Conservation (phyloP, 2,888 invertebrate genomes). For the Torymus auratus region DNA sequence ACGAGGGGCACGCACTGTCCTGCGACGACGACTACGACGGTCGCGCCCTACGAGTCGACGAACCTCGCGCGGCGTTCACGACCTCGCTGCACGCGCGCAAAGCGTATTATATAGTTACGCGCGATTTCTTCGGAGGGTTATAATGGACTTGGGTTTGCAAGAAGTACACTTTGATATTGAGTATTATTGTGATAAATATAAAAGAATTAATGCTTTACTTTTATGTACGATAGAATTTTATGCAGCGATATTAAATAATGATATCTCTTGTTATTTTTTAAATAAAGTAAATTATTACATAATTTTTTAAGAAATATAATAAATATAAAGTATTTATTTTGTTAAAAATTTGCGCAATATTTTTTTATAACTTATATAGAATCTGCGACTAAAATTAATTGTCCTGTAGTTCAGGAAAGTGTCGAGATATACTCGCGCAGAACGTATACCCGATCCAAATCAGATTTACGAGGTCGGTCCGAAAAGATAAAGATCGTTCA, state of each 20-base stretch:
- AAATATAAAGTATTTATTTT: background rate
- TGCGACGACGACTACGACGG: conserved; percentile 57
- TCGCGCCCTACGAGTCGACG: background rate
- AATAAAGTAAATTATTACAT: too few species aligned
- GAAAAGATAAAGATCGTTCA: conserved; percentile 41
- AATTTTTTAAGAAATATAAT: too few species aligned
- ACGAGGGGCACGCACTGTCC: conserved; percentile 71
- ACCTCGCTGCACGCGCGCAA: too few species aligned
- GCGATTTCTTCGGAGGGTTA: too few species aligned
- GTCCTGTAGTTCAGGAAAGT: background rate
- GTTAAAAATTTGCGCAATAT: background rate
- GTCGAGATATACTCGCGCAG: background rate
- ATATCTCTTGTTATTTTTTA: too few species aligned
- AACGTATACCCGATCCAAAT: conserved; percentile 5
- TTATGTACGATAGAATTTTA: too few species aligned
- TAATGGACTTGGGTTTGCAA: too few species aligned
- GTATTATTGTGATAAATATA: too few species aligned
- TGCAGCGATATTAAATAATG: too few species aligned
- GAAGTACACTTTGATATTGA: too few species aligned
- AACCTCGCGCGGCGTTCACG: background rate
- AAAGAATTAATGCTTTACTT: too few species aligned
- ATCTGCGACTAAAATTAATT: conserved; percentile 26
- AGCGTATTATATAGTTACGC: too few species aligned
- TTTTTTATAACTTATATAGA: background rate
- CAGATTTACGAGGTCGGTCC: conserved; percentile 41